These are phyloP conservation scores for Muscicapa adusta DNA, from an alignment of 2,113 vertebrate species.

Conservation along the genomic window DNA sequence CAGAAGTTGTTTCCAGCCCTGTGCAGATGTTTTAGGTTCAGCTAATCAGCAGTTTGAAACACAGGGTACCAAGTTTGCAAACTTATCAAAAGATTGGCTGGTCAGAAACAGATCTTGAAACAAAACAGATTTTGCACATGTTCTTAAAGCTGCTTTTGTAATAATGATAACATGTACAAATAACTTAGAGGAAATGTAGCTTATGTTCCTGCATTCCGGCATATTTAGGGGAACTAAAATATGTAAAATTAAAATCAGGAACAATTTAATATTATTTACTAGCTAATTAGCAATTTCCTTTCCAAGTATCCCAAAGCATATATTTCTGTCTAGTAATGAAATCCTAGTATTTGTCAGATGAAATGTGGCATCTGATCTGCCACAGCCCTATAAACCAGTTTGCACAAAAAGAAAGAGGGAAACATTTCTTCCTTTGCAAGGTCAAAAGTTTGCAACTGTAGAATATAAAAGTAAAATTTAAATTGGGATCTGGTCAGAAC, in stretches of 20 bases:
- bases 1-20: neutral
- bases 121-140: neutral
- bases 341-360: neutral
- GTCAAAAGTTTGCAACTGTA: slow-evolving; percentile 1
- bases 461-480: neutral
- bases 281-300: neutral
- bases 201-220: rapidly evolving
- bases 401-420: neutral
- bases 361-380: neutral
- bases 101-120: neutral
- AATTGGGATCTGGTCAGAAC: neutral
- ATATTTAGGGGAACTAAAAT: neutral
- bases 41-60: neutral
- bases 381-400: neutral
- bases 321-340: neutral
- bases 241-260: neutral
- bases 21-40: neutral
- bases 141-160: neutral
- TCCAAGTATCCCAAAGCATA: neutral
- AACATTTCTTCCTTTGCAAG: neutral
- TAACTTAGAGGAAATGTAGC: neutral
- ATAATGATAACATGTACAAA: neutral
- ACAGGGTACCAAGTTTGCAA: neutral
- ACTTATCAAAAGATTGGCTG: neutral
- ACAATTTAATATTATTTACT: neutral